Conservation (phyloP, 2,797 vertebrate species). For the Furcifer pardalis region DNA sequence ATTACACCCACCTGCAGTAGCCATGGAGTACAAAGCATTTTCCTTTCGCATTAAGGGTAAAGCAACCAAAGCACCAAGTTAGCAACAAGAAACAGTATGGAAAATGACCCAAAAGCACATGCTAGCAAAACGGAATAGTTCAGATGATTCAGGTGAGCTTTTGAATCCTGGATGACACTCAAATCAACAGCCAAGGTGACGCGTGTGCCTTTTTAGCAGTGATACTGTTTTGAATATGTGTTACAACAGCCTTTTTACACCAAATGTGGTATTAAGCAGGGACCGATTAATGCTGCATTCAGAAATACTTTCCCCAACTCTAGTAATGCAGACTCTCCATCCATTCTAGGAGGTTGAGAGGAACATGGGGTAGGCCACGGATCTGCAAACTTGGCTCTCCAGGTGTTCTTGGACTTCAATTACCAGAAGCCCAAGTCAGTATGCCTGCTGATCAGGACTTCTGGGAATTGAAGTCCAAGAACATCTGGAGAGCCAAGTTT, state of each 20-base stretch:
- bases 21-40: slow-evolving; percentile 35
- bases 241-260: slow-evolving; percentile 3
- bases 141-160: slow-evolving; percentile 29
- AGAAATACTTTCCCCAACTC: not conserved
- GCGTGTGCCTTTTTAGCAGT: slow-evolving; percentile 12
- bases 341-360: not conserved
- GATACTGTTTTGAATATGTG: not conserved
- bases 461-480: no score
- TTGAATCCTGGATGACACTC: slow-evolving; percentile 15
- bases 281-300: slow-evolving; percentile 24
- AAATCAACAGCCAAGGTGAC: slow-evolving; percentile 8
- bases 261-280: slow-evolving; percentile 17
- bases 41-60: slow-evolving; percentile 44
- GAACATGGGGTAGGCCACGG: not conserved
- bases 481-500: no score
- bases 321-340: not conserved
- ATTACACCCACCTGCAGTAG: slow-evolving; percentile 42
- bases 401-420: no score
- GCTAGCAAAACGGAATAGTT: slow-evolving; percentile 61
- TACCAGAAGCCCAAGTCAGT: no score
- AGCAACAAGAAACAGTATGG: slow-evolving; percentile 49
- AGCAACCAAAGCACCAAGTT: slow-evolving; percentile 44
- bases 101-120: slow-evolving; percentile 49
- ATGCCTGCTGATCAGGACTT: no score
- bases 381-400: no score